Base-by-base conservation (phyloP, 1,140 invertebrate genomes). In the Aphelenchoides avenae region DNA sequence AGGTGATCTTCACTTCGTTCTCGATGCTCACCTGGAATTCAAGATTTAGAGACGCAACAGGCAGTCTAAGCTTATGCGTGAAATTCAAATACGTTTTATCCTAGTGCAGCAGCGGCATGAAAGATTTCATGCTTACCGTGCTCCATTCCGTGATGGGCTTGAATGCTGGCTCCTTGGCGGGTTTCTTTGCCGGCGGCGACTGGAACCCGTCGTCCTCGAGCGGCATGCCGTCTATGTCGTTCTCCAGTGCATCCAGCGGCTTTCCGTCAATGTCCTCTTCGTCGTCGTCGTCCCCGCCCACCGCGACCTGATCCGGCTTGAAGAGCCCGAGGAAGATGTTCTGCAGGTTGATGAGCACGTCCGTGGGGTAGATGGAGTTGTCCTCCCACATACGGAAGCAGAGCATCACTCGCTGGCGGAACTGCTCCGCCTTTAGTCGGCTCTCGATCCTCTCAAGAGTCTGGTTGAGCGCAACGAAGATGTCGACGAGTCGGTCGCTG, bases 381-480 rank as follows among this genome's bases (percentile, higher is more conserved):
- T 99, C 95, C 79, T 95, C 91, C 93, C 94, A 98, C 1, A 91
- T 90, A 73, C 89, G 84, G 75, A 98, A 87, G 70, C 91, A 88
- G 71, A 86, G 84, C 81, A 92, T 87, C n/a, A 98, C 87, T 56
- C 93, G 84, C 64, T 91, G 86, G 59, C 93, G 91, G 77, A 95
- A 96, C 31, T 92, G 91, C 81, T 97, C 93, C 30, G 90, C 89
- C 81, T 91, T 91, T 37, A 95, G 77, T 56, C 91, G 82, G 61
- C 89, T 89, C 66, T 91, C 86, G 77, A 92, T 86, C 40, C 71
- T 84, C 73, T 86, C 83, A 75, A 86, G 87, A 15, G 86, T 84
- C 73, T 83, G 84, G 78, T 87, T 85, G 2, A 92, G 77, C 76
- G 88, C 84, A 64, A 85, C 85, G 80, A 96, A 92, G 67, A 98